phyloP scores from a whole-genome alignment of 2,113 vertebrate species.

The Gymnorhina tibicen region DNA sequence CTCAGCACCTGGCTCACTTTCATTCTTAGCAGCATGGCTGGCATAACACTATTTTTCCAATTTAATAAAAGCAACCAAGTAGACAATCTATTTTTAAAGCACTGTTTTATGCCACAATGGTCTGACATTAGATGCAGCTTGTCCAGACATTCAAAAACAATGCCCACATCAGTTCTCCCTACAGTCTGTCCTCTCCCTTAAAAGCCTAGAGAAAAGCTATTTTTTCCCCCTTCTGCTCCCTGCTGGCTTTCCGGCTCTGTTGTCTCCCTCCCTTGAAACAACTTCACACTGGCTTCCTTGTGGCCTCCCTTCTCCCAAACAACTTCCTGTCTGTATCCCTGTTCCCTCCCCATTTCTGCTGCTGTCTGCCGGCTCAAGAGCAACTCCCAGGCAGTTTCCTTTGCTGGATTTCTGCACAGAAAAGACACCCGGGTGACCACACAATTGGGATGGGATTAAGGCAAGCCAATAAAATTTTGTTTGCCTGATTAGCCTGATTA shows the following conservation, averaged over 20 bases:
- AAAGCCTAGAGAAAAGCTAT: conserved; percentile 48
- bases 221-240: conserved; percentile 58
- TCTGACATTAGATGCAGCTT: conserved; percentile 24
- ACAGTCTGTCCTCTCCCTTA: background rate
- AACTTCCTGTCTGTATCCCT: conserved; percentile 55
- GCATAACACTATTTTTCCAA: background rate
- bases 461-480: background rate
- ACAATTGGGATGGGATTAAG: background rate
- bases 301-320: conserved; percentile 55
- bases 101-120: conserved; percentile 35
- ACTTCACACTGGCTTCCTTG: conserved; percentile 51
- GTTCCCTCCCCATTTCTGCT: conserved; percentile 35
- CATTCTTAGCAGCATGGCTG: background rate
- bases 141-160: conserved; percentile 51
- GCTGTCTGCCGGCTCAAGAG: conserved; percentile 15
- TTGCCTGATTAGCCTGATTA: background rate
- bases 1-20: background rate
- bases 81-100: conserved; percentile 39
- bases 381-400: conserved; percentile 50
- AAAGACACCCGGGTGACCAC: background rate
- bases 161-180: background rate
- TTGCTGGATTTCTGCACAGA: background rate
- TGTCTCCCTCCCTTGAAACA: conserved; percentile 57
- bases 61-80: background rate
- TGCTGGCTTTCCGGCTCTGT: conserved; percentile 56